phyloP scores from a whole-genome alignment of 2,888 invertebrate species.

The Drosophila kanekoi region DNA sequence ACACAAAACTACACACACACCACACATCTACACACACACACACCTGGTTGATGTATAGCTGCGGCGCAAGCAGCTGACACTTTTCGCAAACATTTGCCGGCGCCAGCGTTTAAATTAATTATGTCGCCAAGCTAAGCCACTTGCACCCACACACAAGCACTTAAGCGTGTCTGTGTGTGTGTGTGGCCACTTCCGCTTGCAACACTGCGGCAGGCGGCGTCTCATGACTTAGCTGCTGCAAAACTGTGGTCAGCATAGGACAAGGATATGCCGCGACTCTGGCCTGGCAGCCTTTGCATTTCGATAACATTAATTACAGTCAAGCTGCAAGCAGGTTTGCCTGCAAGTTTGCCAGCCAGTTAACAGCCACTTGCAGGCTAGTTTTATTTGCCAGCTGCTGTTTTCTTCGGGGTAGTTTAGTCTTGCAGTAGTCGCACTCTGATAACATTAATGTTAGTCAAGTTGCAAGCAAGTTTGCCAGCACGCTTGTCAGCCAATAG shows the following conservation, averaged over 20 bases:
- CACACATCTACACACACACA: constrained; percentile 18
- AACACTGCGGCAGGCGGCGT: constrained; percentile 12
- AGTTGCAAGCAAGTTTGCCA: constrained; percentile 16
- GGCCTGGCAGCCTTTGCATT: neutral
- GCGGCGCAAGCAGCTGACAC: constrained; percentile 67
- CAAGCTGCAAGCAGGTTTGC: constrained; percentile 16
- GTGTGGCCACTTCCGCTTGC: constrained; percentile 15
- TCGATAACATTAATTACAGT: constrained; percentile 66
- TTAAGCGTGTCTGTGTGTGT: constrained; percentile 1
- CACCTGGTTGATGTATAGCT: constrained; percentile 60
- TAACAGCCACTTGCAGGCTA: neutral
- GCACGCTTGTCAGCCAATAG: neutral
- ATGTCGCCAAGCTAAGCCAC: constrained; percentile 52
- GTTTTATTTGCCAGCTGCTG: neutral
- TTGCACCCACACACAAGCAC: constrained; percentile 8
- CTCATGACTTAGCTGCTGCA: constrained; percentile 9
- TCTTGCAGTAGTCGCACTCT: neutral
- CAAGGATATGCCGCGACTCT: neutral
- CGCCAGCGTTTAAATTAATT: constrained; percentile 71
- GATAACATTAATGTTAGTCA: constrained; percentile 62
- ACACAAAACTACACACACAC: constrained; percentile 9
- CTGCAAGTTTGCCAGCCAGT: neutral
- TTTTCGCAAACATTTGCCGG: constrained; percentile 69
- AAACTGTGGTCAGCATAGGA: constrained; percentile 7
- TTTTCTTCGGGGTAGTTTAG: neutral